Conservation (phyloP, 2,113 vertebrate genomes). For the Mobula birostris region DNA sequence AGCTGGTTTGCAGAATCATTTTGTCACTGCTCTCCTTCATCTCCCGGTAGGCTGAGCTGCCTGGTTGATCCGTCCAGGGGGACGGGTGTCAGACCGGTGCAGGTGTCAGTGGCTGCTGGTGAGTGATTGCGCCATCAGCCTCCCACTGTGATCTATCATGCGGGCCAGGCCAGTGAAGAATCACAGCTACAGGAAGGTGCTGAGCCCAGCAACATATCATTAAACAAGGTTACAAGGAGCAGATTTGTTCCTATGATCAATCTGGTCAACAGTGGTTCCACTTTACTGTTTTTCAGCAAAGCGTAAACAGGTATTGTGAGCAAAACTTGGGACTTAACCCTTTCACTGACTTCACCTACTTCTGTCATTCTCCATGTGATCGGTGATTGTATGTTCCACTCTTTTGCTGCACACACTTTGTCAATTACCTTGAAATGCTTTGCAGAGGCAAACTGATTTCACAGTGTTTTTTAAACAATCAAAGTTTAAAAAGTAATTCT, state of each 20-base stretch:
- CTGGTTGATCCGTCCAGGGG: conserved; percentile 64
- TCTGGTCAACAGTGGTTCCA: conserved; percentile 67
- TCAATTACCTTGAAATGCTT: not conserved
- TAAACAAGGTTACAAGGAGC: conserved; percentile 82
- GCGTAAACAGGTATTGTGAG: conserved; percentile 55
- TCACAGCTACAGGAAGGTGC: conserved; percentile 70
- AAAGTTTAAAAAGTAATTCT: no score
- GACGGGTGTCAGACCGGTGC: conserved; percentile 77
- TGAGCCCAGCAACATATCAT: conserved; percentile 81
- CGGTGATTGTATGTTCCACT: not conserved
- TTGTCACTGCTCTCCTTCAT: conserved; percentile 40
- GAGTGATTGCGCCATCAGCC: conserved; percentile 97
- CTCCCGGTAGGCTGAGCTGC: conserved; percentile 64
- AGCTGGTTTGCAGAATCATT: conserved; percentile 58
- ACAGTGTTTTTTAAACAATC: not conserved
- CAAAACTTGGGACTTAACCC: conserved; percentile 26
- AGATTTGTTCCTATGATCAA: conserved; percentile 78
- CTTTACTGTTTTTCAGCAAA: conserved; percentile 53
- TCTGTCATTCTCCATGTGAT: not conserved
- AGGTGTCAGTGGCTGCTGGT: conserved; percentile 71
- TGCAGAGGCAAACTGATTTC: not conserved
- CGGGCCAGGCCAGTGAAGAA: conserved; percentile 68
- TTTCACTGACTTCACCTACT: conserved; percentile 15
- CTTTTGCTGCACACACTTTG: not conserved
- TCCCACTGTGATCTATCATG: conserved; percentile 92